These are phyloP conservation scores for Caerostris darwini DNA, from an alignment of 1,140 invertebrate species.

Conservation along the genomic window DNA sequence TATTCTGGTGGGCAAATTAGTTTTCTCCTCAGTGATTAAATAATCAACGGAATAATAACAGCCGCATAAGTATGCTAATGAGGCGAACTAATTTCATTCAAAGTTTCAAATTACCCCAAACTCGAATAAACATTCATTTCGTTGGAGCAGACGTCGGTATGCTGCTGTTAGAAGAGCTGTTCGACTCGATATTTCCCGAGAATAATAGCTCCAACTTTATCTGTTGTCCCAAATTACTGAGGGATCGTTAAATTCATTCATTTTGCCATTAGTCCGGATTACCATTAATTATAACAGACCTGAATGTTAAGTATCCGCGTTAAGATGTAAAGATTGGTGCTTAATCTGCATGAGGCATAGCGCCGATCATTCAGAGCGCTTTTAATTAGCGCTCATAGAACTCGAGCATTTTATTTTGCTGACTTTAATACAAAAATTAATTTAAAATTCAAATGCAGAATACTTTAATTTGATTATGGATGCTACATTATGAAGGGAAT, in stretches of 20 bases:
- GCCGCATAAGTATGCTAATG: neutral
- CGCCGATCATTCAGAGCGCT: too few species aligned
- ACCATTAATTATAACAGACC: neutral
- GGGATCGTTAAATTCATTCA: constrained; percentile 15
- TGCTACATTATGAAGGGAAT: too few species aligned
- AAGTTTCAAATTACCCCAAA: constrained; percentile 12
- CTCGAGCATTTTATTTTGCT: too few species aligned
- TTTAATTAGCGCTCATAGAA: too few species aligned
- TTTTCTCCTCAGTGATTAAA: neutral
- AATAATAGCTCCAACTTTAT: too few species aligned
- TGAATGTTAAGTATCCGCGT: neutral
- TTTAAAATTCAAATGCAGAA: too few species aligned
- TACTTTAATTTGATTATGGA: too few species aligned
- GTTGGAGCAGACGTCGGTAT: neutral
- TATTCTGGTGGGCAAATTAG: neutral
- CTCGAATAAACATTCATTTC: constrained; percentile 1
- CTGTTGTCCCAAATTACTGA: too few species aligned
- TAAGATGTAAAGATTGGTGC: neutral
- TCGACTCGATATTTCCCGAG: too few species aligned
- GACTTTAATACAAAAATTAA: too few species aligned
- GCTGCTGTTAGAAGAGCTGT: too few species aligned
- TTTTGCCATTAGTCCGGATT: neutral
- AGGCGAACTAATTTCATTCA: neutral
- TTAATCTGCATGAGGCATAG: neutral
- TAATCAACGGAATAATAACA: neutral